phyloP scores from a whole-genome alignment of 2,888 invertebrate genomes.

The Agonopterix arenella region DNA sequence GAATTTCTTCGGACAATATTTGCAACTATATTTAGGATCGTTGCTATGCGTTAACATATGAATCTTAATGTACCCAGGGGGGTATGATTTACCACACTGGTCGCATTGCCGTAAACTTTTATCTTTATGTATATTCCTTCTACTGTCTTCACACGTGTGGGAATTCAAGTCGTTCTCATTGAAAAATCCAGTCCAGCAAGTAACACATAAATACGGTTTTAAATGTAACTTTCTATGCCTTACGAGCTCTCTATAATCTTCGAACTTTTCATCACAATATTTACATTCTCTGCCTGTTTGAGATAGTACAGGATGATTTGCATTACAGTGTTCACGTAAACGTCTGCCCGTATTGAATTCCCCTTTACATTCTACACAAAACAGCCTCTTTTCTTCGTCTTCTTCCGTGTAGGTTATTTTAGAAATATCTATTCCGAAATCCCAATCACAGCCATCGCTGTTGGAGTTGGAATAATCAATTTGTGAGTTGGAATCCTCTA shows the following conservation, averaged over 20 bases:
- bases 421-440: constrained; percentile 20
- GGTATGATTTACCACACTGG: constrained; percentile 70
- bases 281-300: constrained; percentile 57
- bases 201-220: constrained; percentile 61
- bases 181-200: constrained; percentile 66
- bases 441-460: constrained; percentile 25
- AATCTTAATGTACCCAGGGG: constrained; percentile 60
- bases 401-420: constrained; percentile 9
- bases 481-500: constrained; percentile 5
- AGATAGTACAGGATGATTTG: constrained; percentile 47
- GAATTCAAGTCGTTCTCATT: constrained; percentile 33
- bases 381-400: constrained; percentile 25
- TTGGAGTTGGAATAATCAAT: constrained; percentile 14
- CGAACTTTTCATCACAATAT: constrained; percentile 65
- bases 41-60: constrained; percentile 65
- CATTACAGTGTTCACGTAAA: constrained; percentile 49
- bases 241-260: constrained; percentile 59
- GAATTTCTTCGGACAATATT: constrained; percentile 68
- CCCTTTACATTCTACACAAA: constrained; percentile 62
- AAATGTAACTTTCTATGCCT: constrained; percentile 59
- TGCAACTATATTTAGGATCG: constrained; percentile 57
- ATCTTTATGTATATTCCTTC: constrained; percentile 33
- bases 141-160: constrained; percentile 52
- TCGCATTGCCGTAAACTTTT: constrained; percentile 56
- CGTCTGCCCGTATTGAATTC: constrained; percentile 42